Conservation (phyloP, 2,888 invertebrate species). For the Sphaerolaimus hirsutus region DNA sequence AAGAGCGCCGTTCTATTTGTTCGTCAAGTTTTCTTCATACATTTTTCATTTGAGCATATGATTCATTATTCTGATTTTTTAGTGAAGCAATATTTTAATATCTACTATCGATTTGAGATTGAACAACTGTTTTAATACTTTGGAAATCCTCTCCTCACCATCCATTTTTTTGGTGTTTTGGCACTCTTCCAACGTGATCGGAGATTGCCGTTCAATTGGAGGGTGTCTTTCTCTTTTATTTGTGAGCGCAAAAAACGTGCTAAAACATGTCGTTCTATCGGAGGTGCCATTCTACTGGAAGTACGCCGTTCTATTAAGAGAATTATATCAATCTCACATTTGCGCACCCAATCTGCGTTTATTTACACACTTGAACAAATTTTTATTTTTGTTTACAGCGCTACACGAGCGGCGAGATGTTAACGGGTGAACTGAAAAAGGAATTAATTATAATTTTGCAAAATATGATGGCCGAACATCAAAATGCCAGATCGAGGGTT, state of each 20-base stretch:
- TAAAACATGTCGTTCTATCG: too few relatives aligned
- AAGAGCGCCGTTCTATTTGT: background rate
- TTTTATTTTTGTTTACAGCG: slow-evolving; percentile 31
- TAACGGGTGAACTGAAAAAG: slow-evolving; percentile 84
- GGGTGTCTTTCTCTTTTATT: too few relatives aligned
- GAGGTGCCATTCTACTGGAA: too few relatives aligned
- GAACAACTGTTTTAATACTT: background rate
- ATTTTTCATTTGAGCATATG: background rate
- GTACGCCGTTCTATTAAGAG: too few relatives aligned
- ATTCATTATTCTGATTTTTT: too few relatives aligned
- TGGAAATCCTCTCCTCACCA: too few relatives aligned
- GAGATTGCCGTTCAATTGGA: too few relatives aligned
- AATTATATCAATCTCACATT: background rate
- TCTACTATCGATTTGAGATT: background rate
- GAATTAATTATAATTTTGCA: slow-evolving; percentile 54
- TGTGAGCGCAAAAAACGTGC: too few relatives aligned
- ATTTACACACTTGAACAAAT: background rate
- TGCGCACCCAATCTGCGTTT: background rate
- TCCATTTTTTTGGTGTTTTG: too few relatives aligned
- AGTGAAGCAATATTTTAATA: too few relatives aligned
- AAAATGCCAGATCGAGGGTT: too few relatives aligned
- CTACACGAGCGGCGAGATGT: slow-evolving; percentile 59
- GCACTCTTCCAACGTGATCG: too few relatives aligned
- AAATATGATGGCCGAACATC: slow-evolving; percentile 52
- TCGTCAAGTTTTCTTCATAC: background rate